Evolutionary conservation across 37 sponge, comb jelly and placozoan genomes (phyloP).

Genomic region (Agelas oroides): DNA sequence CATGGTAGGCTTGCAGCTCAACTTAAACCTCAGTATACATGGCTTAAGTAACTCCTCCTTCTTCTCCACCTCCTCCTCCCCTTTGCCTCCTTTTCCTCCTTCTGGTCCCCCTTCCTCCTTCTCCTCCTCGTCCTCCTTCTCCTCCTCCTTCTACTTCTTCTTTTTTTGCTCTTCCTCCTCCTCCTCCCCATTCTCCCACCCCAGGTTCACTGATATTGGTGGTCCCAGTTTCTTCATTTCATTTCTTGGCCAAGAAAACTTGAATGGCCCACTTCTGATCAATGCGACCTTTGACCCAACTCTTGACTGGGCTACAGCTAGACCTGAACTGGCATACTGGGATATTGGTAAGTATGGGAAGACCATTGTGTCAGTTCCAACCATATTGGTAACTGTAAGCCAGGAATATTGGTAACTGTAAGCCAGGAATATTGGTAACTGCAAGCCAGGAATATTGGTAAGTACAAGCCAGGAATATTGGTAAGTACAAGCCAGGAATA

Average conservation of each 20-base stretch:
- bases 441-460: no score
- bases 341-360: slow-evolving; percentile 59
- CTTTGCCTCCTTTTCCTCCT: not conserved
- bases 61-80: not conserved
- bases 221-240: slow-evolving; percentile 92
- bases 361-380: no score
- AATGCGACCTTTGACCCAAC: slow-evolving; percentile 67
- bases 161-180: no score
- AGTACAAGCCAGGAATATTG: no score
- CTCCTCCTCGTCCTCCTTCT: not conserved
- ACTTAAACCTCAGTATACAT: no score
- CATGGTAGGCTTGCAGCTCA: no score
- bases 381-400: not conserved
- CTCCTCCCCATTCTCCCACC: not conserved
- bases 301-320: slow-evolving; percentile 52
- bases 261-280: slow-evolving; percentile 59
- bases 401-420: not conserved
- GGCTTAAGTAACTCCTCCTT: no score
- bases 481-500: no score
- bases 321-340: slow-evolving; percentile 78
- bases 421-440: no score
- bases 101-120: no score
- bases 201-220: slow-evolving; percentile 74
- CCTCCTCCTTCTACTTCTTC: no score
- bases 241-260: slow-evolving; percentile 59